phyloP scores from a whole-genome alignment of 2,888 invertebrate genomes.

The Mantis religiosa region DNA sequence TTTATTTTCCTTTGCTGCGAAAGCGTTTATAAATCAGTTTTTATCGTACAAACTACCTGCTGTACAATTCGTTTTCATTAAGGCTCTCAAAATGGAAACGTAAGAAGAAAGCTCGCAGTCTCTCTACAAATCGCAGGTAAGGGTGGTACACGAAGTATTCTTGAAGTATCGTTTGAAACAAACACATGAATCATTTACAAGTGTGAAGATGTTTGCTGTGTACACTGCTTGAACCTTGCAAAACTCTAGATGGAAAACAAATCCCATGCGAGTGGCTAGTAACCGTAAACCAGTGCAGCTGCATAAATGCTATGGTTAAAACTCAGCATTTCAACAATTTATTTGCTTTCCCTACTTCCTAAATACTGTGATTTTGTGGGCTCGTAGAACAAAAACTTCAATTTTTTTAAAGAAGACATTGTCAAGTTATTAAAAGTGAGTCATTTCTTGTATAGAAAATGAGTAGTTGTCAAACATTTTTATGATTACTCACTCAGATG shows the following conservation, averaged over 20 bases:
- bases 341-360: too few species aligned
- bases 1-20: not conserved
- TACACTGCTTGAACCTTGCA: not conserved
- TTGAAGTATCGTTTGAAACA: not conserved
- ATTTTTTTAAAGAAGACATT: too few species aligned
- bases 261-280: too few species aligned
- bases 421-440: too few species aligned
- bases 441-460: too few species aligned
- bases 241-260: not conserved
- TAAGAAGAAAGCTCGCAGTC: not conserved
- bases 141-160: not conserved
- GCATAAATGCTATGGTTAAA: too few species aligned
- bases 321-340: too few species aligned
- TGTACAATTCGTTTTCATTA: not conserved
- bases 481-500: too few species aligned
- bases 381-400: too few species aligned
- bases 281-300: too few species aligned
- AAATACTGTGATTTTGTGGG: too few species aligned
- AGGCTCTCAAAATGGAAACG: not conserved
- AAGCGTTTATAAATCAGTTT: not conserved
- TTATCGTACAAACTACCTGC: not conserved
- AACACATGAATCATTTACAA: not conserved
- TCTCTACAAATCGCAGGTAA: not conserved
- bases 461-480: too few species aligned
- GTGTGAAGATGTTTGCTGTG: not conserved